Base-by-base conservation (phyloP, 92 coral and sea anemone genomes). In the Actinernus sp. region DNA sequence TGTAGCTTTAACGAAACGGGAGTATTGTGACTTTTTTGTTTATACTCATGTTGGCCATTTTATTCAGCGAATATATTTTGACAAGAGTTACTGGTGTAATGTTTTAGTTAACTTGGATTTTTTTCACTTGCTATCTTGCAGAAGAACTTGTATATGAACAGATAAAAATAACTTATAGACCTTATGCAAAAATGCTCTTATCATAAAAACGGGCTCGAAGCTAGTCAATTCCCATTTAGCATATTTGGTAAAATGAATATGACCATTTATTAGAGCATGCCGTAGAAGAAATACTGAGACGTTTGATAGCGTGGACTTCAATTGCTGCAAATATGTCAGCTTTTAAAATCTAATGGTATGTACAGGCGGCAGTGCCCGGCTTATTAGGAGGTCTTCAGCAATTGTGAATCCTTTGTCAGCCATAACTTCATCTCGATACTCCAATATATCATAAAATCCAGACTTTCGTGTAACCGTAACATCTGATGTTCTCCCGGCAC, bases 401-500 rank as follows among this genome's bases (percentile, higher is more conserved):
- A n/a, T n/a, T n/a, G n/a, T n/a, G n/a, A n/a, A n/a, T n/a, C n/a
- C n/a, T n/a, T n/a, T n/a, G n/a, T n/a, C n/a, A n/a, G n/a, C n/a
- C n/a, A n/a, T n/a, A n/a, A n/a, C n/a, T n/a, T 58, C 66, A 68
- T 76, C 78, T 22, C 37, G 33, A 16, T 26, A 23, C 28, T 76
- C 84, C 22, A 76, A 28, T 21, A 54, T 44, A 31, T 66, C 57
- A 10, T 64, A 56, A 45, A 76, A 76, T 26, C 67, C 66, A n/a
- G n/a, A n/a, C n/a, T n/a, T n/a, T n/a, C n/a, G n/a, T n/a, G n/a
- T 66, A 2, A 82, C 11, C 27, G 46, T 47, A 9, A 49, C 70
- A 65, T 82, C 78, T 24, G 78, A 60, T 28, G 83, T 53, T 59
- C 78, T 19, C 4, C 78, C n/a, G n/a, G n/a, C 88, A 38, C 73